Percentiles rank a stretch among this genome's conserved stretches.
Evolutionary conservation across 53 echinoderm and acorn worm species (phyloP).

Genomic region (Hippasteria phrygiana): DNA sequence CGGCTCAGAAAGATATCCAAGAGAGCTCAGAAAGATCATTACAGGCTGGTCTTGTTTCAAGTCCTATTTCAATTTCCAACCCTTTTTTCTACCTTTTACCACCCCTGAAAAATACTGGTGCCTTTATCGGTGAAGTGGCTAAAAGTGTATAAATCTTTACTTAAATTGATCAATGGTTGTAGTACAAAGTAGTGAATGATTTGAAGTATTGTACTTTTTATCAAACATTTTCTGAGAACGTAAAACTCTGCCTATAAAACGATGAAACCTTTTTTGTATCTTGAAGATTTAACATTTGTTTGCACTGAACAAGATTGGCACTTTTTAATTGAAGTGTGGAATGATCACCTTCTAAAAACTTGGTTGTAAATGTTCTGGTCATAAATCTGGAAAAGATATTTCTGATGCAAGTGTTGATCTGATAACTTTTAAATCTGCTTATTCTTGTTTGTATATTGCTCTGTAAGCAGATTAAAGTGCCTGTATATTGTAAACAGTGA

Average conservation of each 20-base stretch:
- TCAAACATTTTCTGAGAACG: background rate
- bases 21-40: too few relatives aligned
- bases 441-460: background rate
- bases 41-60: too few relatives aligned
- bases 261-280: background rate
- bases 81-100: too few relatives aligned
- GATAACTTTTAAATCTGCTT: background rate
- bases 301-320: background rate
- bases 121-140: too few relatives aligned
- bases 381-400: background rate
- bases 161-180: too few relatives aligned
- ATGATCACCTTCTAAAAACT: background rate
- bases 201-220: background rate
- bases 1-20: too few relatives aligned
- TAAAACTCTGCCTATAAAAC: background rate
- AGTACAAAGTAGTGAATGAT: too few relatives aligned
- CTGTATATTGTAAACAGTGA: background rate
- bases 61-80: too few relatives aligned
- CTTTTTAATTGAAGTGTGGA: background rate
- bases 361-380: background rate
- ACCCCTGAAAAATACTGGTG: too few relatives aligned
- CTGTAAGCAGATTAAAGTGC: background rate
- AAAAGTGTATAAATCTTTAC: too few relatives aligned
- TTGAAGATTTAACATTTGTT: background rate
- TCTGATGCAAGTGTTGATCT: too few relatives aligned